Base-by-base conservation (phyloP, 2,888 invertebrate species). In the Drosophila prostipennis region DNA sequence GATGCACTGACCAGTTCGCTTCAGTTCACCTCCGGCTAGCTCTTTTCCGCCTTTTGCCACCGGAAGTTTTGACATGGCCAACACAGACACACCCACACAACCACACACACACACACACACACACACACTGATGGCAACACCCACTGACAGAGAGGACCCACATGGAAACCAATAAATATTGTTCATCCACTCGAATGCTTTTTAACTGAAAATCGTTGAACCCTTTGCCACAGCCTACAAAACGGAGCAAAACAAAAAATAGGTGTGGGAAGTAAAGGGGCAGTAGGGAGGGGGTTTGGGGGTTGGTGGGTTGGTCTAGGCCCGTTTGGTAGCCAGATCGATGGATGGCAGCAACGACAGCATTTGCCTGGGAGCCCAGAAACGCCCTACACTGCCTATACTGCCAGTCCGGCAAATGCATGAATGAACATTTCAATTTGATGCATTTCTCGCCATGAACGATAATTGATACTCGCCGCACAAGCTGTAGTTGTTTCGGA, bases 91-190 rank as follows among this genome's bases (percentile, higher is more conserved):
- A 14, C 23, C 7, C 34, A 19, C 19, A 19, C 19, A 19, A 1
- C 19, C 19, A 19, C 19, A 19, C 23, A 42, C 37, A 16, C 23
- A 13, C 13, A 37, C 23, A 46, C 42, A 59, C 34, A 42, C 26
- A 40, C 26, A 56, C 46, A 53, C 51, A 29, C 14, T 13, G 52
- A 51, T 39, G 52, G 40, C 46, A 64, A 55, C 68, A 65, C 55
- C 52, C 51, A 65, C 60, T 57, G 57, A 52, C 54, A 48, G 54
- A 40, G 77, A 71, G 78, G 61, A 58, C 55, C 49, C 70, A 74
- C 78, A 79, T 77, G 78, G 82, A 84, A 87, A 89, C 87, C 89
- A 88, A 88, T 88, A 88, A 88, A 88, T 89, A 88, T 89, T 89
- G 87, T 77, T 87, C 89, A 88, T 88, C 78, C 89, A 84, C 85